phyloP scores from a whole-genome alignment of 1,140 invertebrate species.

The Anoplophora glabripennis region DNA sequence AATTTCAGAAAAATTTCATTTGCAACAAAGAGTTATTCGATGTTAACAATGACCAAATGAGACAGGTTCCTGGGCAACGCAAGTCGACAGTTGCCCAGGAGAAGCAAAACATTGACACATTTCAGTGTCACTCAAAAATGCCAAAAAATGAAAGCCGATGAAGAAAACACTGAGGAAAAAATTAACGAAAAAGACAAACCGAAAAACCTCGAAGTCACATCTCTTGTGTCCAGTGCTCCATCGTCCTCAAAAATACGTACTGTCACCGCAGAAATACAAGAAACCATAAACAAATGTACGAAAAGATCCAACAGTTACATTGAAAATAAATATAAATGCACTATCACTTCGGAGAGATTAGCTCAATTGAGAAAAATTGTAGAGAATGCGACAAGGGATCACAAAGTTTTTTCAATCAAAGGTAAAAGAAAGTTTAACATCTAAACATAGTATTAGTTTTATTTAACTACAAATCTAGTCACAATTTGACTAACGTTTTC shows the following conservation, averaged over 20 bases:
- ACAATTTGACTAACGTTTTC: too few relatives aligned
- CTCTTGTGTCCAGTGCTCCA: constrained; percentile 21
- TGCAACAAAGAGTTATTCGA: neutral
- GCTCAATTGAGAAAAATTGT: constrained; percentile 50
- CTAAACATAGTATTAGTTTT: too few relatives aligned
- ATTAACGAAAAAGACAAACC: constrained; percentile 4
- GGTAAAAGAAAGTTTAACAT: constrained; percentile 44
- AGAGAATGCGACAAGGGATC: constrained; percentile 52
- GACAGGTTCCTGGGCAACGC: constrained; percentile 15
- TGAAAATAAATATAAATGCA: constrained; percentile 36
- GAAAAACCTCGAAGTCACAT: constrained; percentile 2
- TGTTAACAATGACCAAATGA: constrained; percentile 1
- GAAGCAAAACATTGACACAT: constrained; percentile 17
- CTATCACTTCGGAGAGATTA: constrained; percentile 52
- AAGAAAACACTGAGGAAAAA: constrained; percentile 14
- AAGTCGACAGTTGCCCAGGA: constrained; percentile 17
- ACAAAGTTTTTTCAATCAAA: constrained; percentile 54
- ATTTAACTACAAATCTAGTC: too few relatives aligned
- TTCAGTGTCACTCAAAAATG: constrained; percentile 18
- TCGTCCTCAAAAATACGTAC: constrained; percentile 23
- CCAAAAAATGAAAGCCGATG: constrained; percentile 11
- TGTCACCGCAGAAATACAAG: constrained; percentile 21
- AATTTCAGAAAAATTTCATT: neutral
- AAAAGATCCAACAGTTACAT: constrained; percentile 34
- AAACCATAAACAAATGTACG: constrained; percentile 25